Base-by-base conservation (phyloP, 2,888 invertebrate species). In the Isotomurus palustris region DNA sequence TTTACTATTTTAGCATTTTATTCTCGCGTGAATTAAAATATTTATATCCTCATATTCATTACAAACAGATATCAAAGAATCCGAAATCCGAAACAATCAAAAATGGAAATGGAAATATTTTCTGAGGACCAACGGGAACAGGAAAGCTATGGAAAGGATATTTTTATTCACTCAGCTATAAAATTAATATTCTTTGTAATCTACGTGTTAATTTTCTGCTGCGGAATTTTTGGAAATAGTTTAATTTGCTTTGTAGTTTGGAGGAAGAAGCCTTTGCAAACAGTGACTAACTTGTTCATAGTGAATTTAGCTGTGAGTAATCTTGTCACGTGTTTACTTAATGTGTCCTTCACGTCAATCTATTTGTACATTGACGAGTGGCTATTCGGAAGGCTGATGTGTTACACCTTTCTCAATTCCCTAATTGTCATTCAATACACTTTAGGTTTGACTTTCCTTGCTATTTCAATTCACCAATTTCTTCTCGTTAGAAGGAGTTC, bases 351-450 rank as follows among this genome's bases (percentile, higher is more conserved):
- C 73, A 99, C 97, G 0, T 96, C 97, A 0, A 78, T 95, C 0
- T 94, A 96, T 75, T 88, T 91, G 0, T 95, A 95, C 73, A 81
- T 91, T 68, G 88, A 78, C 24, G 82, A 86, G 47, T 99, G 97
- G 97, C 84, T 91, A 43, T 96, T 96, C 78, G 97, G 97, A 0
- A 82, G 84, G 24, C 80, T 86, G 0, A 80, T 96, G 62, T 99
- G 97, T 74, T 93, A 95, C 75, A 78, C 95, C 71, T 89, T 94
- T 66, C 88, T 96, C 53, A 92, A 89, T 76, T 56, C 59, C 48
- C 92, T 92, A 76, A 94, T 94, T 53, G 89, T 91, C 72, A 92
- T 92, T 75, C 94, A 99, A 69, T 99, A 96, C 81, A 94, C 97
- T 73, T 94, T 94, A 62, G 95, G 96, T 1, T 80, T 97, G 72